phyloP scores from a whole-genome alignment of 2,888 invertebrate genomes.

The Idaea biselata region DNA sequence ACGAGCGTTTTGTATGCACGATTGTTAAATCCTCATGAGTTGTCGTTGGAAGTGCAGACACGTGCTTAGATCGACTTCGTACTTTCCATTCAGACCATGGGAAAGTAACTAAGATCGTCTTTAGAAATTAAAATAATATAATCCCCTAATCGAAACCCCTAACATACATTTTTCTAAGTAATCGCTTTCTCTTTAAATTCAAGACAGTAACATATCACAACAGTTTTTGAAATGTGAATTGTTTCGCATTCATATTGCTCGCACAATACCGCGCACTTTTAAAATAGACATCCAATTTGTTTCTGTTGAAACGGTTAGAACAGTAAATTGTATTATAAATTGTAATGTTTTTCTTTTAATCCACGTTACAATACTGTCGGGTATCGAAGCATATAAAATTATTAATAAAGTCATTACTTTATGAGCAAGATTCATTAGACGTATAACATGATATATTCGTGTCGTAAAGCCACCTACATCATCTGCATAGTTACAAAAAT shows the following conservation, averaged over 20 bases:
- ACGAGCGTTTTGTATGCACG: slow-evolving; percentile 26
- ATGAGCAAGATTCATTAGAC: slow-evolving; percentile 32
- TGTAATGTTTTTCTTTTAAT: slow-evolving; percentile 12
- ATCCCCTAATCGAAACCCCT: not conserved
- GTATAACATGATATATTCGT: slow-evolving; percentile 38
- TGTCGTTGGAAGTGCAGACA: slow-evolving; percentile 6
- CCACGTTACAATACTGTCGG: slow-evolving; percentile 21
- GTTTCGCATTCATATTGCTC: not conserved
- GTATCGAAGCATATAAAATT: slow-evolving; percentile 19
- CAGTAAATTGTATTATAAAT: not conserved
- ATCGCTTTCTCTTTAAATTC: not conserved
- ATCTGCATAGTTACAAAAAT: slow-evolving; percentile 47
- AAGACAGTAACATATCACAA: not conserved
- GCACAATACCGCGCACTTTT: not conserved
- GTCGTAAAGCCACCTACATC: slow-evolving; percentile 49
- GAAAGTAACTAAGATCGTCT: not conserved
- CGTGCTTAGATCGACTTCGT: slow-evolving; percentile 4
- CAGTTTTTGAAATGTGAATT: not conserved
- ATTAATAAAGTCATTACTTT: slow-evolving; percentile 36
- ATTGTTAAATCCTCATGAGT: slow-evolving; percentile 4
- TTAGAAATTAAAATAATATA: not conserved
- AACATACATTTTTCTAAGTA: not conserved
- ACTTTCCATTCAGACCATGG: slow-evolving; percentile 1
- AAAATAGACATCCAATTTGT: slow-evolving; percentile 5
- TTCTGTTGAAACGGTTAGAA: not conserved